These are phyloP conservation scores for Pemphredon lugubris DNA, from an alignment of 2,888 invertebrate genomes.

Conservation along the genomic window DNA sequence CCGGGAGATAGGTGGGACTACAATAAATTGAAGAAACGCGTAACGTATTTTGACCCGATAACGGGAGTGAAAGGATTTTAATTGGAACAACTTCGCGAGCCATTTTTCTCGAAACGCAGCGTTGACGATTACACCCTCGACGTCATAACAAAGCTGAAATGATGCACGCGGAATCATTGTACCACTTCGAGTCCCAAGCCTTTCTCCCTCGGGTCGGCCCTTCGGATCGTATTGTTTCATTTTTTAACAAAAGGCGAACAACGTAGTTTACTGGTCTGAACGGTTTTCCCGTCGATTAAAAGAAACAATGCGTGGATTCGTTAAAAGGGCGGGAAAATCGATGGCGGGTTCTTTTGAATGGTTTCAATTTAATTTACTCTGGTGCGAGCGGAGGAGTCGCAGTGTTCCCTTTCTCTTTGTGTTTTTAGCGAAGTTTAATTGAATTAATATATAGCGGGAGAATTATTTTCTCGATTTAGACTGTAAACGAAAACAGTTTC, in stretches of 20 bases:
- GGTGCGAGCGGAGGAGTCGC: background rate
- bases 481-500: no score
- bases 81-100: no score
- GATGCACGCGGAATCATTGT: background rate
- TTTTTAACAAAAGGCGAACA: slow-evolving; percentile 32
- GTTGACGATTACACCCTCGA: background rate
- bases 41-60: no score
- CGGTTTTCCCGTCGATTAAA: slow-evolving; percentile 43
- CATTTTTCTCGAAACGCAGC: no score
- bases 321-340: slow-evolving; percentile 32
- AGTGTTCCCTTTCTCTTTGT: background rate
- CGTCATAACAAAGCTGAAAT: background rate
- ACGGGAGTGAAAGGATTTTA: no score
- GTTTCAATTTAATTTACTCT: slow-evolving; percentile 30
- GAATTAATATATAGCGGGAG: no score
- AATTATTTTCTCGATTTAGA: no score
- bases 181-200: background rate
- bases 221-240: slow-evolving; percentile 36
- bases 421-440: no score
- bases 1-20: no score
- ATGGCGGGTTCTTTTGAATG: slow-evolving; percentile 22
- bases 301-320: slow-evolving; percentile 49
- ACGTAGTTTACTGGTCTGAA: slow-evolving; percentile 27
- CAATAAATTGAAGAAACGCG: no score
- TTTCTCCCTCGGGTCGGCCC: background rate